These are phyloP conservation scores for Forpus xanthops DNA, from an alignment of 2,797 vertebrate species.

Conservation along the genomic window DNA sequence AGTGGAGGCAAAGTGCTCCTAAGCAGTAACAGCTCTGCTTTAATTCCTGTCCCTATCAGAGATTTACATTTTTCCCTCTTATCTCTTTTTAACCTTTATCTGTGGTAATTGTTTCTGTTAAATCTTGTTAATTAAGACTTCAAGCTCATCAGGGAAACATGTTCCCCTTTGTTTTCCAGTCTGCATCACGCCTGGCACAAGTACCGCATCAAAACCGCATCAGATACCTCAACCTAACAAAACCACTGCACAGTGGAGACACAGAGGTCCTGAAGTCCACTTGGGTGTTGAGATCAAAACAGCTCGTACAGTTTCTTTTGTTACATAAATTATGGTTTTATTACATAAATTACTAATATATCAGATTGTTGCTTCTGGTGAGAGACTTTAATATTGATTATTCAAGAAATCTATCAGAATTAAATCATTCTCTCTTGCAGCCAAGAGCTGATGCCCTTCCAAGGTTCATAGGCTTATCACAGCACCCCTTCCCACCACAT, in stretches of 20 bases:
- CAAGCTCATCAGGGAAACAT: neutral
- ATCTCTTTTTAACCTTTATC: neutral
- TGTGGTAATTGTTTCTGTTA: neutral
- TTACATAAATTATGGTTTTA: neutral
- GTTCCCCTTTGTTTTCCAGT: neutral
- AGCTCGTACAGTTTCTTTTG: neutral
- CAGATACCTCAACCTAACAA: neutral
- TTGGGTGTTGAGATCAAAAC: neutral
- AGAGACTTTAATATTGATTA: neutral
- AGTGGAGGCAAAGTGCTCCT: neutral
- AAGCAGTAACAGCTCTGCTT: neutral
- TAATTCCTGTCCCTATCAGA: neutral
- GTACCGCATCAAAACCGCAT: neutral
- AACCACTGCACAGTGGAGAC: neutral
- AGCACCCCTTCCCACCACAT: neutral
- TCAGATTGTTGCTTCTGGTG: neutral
- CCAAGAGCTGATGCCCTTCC: neutral
- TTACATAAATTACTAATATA: neutral
- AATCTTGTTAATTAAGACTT: constrained; percentile 4
- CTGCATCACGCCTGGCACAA: neutral
- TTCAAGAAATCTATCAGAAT: neutral
- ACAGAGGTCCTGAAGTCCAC: neutral
- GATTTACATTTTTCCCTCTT: neutral
- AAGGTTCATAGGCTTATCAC: neutral
- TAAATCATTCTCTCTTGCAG: neutral